These are phyloP conservation scores for Ascaphus truei DNA, from an alignment of 2,113 vertebrate genomes.

Conservation along the genomic window DNA sequence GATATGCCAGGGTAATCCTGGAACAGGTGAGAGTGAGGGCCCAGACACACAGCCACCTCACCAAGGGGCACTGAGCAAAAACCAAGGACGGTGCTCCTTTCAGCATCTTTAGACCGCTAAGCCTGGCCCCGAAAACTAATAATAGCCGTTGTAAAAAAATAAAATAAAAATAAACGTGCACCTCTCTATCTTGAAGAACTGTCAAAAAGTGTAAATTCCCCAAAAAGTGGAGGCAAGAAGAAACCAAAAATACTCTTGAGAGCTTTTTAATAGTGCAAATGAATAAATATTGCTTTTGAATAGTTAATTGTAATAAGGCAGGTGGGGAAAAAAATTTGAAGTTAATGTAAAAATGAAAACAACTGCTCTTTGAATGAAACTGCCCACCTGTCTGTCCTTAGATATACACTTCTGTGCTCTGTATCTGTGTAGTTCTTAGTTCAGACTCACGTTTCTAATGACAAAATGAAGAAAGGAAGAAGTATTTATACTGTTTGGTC, in stretches of 20 bases:
- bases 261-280: too few relatives aligned
- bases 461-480: conserved; percentile 19
- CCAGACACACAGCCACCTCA: not conserved
- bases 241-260: not conserved
- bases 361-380: too few relatives aligned
- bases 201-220: too few relatives aligned
- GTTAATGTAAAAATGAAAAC: too few relatives aligned
- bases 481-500: conserved; percentile 32
- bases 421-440: conserved; percentile 2
- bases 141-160: too few relatives aligned
- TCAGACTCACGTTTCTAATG: conserved; percentile 23
- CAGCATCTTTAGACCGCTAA: not conserved
- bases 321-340: too few relatives aligned
- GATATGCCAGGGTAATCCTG: not conserved
- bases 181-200: too few relatives aligned
- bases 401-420: not conserved
- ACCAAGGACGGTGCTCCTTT: not conserved
- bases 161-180: not conserved
- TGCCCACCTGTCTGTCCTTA: too few relatives aligned
- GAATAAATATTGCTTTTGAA: too few relatives aligned
- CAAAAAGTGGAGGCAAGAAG: too few relatives aligned
- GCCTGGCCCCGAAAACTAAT: not conserved
- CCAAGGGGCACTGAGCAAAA: not conserved
- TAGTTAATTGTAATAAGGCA: too few relatives aligned
- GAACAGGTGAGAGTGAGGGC: not conserved